Conservation (phyloP, 2,797 vertebrate genomes). For the Galagoides demidoff region DNA sequence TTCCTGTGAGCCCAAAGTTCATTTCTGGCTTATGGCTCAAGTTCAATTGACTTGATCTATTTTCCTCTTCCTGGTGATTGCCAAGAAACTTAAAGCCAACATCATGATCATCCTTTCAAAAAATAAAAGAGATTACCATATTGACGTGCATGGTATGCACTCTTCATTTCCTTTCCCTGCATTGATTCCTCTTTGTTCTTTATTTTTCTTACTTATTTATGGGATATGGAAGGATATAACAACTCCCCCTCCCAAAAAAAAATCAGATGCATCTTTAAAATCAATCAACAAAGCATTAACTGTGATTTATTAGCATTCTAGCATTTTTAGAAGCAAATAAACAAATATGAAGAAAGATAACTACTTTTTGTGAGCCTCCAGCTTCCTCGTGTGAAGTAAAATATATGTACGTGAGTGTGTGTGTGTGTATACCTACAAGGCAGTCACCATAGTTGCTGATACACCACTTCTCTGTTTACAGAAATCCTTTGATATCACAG, state of each 20-base stretch:
- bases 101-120: neutral
- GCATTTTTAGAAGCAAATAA: neutral
- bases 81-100: neutral
- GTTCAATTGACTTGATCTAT: neutral
- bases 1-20: constrained; percentile 13
- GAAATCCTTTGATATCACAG: neutral
- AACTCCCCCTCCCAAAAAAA: neutral
- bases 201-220: constrained; percentile 15
- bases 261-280: neutral
- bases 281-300: neutral
- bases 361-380: neutral
- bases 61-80: neutral
- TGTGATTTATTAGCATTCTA: neutral
- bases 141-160: neutral
- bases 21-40: neutral
- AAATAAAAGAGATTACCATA: neutral
- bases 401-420: neutral
- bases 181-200: neutral
- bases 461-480: neutral
- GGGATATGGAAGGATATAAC: neutral
- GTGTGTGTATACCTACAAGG: accelerated
- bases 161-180: neutral
- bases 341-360: neutral
- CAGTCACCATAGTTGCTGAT: neutral
- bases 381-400: neutral